Evolutionary conservation across 2,797 vertebrate species (phyloP).

Genomic region (Phoebastria nigripes): DNA sequence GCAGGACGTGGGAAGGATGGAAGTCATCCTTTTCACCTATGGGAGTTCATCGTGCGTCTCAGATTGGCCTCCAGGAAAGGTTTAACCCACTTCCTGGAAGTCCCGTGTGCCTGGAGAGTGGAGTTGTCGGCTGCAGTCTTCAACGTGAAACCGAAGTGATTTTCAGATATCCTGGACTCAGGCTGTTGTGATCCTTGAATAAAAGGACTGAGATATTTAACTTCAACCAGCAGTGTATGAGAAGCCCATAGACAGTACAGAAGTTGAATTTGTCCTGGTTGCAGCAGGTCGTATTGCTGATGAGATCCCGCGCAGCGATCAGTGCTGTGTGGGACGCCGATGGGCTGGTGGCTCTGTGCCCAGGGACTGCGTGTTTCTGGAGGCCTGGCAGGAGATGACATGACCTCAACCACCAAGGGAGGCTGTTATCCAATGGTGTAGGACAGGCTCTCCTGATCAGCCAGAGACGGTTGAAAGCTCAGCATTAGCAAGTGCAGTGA

Average conservation of each 20-base stretch:
- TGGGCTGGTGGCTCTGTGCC: background rate
- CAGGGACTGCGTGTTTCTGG: background rate
- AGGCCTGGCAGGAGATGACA: background rate
- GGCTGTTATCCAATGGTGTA: background rate
- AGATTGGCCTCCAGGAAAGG: background rate
- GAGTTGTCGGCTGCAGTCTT: background rate
- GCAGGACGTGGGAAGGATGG: background rate
- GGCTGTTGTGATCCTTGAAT: background rate
- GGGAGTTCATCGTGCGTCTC: background rate
- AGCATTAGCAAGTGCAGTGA: background rate
- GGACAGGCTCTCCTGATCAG: background rate
- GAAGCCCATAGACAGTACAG: background rate
- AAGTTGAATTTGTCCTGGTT: background rate
- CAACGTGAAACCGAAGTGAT: background rate
- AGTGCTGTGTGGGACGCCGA: fast-evolving
- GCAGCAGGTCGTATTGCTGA: background rate
- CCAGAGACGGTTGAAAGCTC: background rate
- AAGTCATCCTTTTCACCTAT: background rate
- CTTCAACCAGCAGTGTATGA: background rate
- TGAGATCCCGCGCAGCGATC: background rate
- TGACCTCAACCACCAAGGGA: background rate
- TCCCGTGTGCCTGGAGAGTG: background rate
- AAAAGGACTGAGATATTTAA: background rate
- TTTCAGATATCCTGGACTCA: background rate
- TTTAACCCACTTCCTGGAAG: background rate